These are phyloP conservation scores for Sesamia nonagrioides DNA, from an alignment of 1,140 invertebrate species.

Conservation along the genomic window DNA sequence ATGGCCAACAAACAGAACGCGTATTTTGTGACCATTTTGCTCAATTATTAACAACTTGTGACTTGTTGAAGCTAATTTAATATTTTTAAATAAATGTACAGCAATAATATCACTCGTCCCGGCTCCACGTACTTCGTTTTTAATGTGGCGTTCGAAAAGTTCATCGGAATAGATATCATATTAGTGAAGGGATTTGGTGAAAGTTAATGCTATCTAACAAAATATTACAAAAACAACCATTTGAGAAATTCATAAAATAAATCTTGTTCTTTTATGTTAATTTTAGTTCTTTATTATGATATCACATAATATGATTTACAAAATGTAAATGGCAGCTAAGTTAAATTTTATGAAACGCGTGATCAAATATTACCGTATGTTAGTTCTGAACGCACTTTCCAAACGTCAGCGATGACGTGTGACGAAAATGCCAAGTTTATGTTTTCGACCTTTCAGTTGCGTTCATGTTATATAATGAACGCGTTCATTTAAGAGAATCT, in stretches of 20 bases:
- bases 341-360: neutral
- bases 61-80: conserved; percentile 57
- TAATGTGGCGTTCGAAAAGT: conserved; percentile 49
- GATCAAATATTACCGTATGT: too few species aligned
- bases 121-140: conserved; percentile 56
- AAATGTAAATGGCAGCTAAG: neutral
- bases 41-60: conserved; percentile 61
- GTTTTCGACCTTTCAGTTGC: conserved; percentile 32
- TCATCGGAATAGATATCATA: neutral
- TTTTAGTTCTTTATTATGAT: neutral
- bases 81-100: conserved; percentile 44
- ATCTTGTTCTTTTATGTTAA: neutral
- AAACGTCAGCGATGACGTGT: conserved; percentile 78
- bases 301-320: too few species aligned
- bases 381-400: conserved; percentile 59
- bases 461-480: conserved; percentile 47
- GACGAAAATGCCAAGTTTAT: conserved; percentile 60
- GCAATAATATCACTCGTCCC: conserved; percentile 21
- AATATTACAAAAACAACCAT: neutral
- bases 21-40: conserved; percentile 82
- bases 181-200: neutral
- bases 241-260: too few species aligned
- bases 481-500: neutral
- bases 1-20: conserved; percentile 67
- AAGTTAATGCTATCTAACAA: neutral